Evolutionary conservation across 2,113 vertebrate genomes (phyloP).

Genomic region (Myotis lucifugus): DNA sequence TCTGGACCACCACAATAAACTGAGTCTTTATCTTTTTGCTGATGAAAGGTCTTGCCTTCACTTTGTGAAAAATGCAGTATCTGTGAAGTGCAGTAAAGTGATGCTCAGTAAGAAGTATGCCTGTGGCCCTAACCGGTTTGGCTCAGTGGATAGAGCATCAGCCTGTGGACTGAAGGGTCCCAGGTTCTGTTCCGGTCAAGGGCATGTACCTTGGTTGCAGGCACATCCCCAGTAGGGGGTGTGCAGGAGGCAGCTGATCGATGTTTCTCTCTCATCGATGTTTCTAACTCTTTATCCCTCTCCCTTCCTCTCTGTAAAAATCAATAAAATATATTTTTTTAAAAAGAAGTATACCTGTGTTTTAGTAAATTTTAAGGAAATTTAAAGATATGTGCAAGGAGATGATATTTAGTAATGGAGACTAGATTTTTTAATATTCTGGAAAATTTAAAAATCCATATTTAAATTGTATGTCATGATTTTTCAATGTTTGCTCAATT

Average conservation of each 20-base stretch:
- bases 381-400: neutral
- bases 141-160: too few relatives aligned
- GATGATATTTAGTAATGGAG: neutral
- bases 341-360: neutral
- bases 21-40: neutral
- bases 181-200: too few relatives aligned
- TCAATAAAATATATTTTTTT: neutral
- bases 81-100: neutral
- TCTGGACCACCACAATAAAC: neutral
- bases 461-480: neutral
- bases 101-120: too few relatives aligned
- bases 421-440: neutral
- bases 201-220: too few relatives aligned
- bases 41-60: neutral
- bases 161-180: too few relatives aligned
- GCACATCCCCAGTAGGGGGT: too few relatives aligned
- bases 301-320: too few relatives aligned
- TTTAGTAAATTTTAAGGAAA: slow-evolving; percentile 8
- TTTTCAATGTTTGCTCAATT: neutral
- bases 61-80: neutral
- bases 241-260: too few relatives aligned
- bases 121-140: too few relatives aligned
- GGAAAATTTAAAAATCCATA: neutral
- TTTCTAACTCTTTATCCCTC: too few relatives aligned
- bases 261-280: too few relatives aligned